Evolutionary conservation across 1,140 invertebrate species (phyloP), one percentile per base, ranked within the genome.

Genomic region (Anagrus nilaparvatae): DNA sequence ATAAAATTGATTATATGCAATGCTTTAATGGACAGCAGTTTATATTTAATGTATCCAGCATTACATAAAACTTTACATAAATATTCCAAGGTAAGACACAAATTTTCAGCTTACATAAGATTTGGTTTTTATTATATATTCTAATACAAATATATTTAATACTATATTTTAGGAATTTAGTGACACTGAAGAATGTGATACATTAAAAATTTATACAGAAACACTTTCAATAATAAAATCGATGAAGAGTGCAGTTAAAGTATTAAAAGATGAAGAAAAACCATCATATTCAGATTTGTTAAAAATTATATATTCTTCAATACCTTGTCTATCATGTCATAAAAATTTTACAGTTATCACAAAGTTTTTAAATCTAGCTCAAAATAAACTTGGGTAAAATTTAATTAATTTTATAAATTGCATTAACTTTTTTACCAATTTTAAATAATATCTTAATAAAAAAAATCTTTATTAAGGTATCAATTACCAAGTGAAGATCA

Each of bases 21-120:
- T 8, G 46, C 50, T n/a, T 30, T 58, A 19, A 52, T 60, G 47
- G 60, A 63, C 29, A 53, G 58, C 8, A 41, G 58, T 7, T 56
- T 61, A 35, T 60, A 53, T 34, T 24, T 63, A 6, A 48, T 60
- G 23, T 58, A 56, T 40, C 53, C 53, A 9, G 43, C 32, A 16
- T 37, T 63, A 14, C 55, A 60, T 24, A 21, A 37, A 0, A 50
- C 47, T 7, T 33, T 61, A 18, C 49, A 54, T 40, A 48, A 56
- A 37, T 63, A 63, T 27, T 47, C 49, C 5, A 43, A 49, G 7
- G 58, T 60, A 48, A 51, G 55, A 46, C 24, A 27, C 20, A 5
- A 19, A 16, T 42, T 47, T 35, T 2, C 23, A 23, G 14, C 33
- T 23, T 16, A 29, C 16, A 27, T 10, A n/a, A 24, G 7, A 39